Percentiles rank a stretch among this genome's conserved stretches.
These are phyloP conservation scores for Channa striata DNA, from an alignment of 2,797 vertebrate species.

Conservation along the genomic window DNA sequence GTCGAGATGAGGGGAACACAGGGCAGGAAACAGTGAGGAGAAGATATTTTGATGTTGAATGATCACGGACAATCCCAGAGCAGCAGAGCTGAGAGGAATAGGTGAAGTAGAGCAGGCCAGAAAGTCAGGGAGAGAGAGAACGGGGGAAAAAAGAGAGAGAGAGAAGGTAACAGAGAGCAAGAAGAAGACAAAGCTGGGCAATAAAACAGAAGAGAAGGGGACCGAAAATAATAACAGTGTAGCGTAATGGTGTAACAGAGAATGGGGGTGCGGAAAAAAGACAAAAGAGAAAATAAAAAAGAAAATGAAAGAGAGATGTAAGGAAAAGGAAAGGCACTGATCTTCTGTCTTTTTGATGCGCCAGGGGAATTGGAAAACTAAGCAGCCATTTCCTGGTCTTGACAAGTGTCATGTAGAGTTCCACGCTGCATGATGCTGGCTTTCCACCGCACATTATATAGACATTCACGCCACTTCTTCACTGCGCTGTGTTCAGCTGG, in stretches of 20 bases:
- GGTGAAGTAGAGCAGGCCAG: conserved; percentile 6
- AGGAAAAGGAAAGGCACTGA: conserved; percentile 45
- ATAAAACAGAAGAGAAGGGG: conserved; percentile 15
- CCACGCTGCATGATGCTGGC: conserved; percentile 44
- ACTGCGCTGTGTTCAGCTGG: conserved; percentile 1
- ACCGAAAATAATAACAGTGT: conserved; percentile 24
- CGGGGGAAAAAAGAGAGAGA: conserved; percentile 21
- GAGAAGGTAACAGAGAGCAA: conserved; percentile 22
- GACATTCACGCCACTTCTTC: conserved; percentile 40
- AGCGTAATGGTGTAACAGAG: conserved; percentile 21
- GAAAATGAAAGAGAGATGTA: conserved; percentile 40
- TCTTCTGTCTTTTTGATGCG: conserved; percentile 42
- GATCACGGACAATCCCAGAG: conserved; percentile 64
- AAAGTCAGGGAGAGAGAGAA: conserved; percentile 4
- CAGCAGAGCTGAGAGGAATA: conserved; percentile 47
- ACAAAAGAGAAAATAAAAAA: conserved; percentile 34
- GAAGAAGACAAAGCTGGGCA: conserved; percentile 3
- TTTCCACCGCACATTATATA: conserved; percentile 53
- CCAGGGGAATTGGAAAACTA: conserved; percentile 58
- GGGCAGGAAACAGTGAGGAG: conserved; percentile 49
- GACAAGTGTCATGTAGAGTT: conserved; percentile 75
- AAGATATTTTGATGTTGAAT: conserved; percentile 58
- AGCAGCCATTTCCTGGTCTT: conserved; percentile 59
- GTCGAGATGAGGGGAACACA: conserved; percentile 62
- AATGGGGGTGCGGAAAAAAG: conserved; percentile 21